Conservation (phyloP, 1,140 invertebrate genomes). For the Diorhabda elongata region DNA sequence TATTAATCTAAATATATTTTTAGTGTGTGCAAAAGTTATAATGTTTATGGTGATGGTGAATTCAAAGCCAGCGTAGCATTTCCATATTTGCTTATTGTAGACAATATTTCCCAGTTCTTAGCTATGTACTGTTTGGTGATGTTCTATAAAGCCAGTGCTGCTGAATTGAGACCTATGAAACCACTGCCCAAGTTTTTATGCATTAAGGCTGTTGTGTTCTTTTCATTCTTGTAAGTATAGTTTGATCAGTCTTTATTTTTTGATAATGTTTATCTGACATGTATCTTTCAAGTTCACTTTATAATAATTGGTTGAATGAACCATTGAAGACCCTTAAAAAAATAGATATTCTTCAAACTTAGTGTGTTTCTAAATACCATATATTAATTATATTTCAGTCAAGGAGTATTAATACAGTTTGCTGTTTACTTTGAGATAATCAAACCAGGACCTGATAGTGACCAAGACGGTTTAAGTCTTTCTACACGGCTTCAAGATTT, state of each 20-base stretch:
- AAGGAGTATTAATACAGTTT: slow-evolving; percentile 85
- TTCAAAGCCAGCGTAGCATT: slow-evolving; percentile 80
- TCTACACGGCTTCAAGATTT: slow-evolving; percentile 77
- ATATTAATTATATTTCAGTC: slow-evolving; percentile 56
- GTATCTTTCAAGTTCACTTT: no score
- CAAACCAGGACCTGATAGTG: slow-evolving; percentile 62
- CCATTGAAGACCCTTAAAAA: no score
- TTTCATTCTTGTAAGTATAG: slow-evolving; percentile 93
- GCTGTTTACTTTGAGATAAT: slow-evolving; percentile 76
- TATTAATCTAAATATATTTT: slow-evolving; percentile 34
- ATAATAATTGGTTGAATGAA: no score
- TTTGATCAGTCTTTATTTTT: neutral
- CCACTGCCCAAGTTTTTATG: slow-evolving; percentile 96
- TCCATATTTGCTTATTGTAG: slow-evolving; percentile 85
- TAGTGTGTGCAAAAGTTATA: slow-evolving; percentile 80
- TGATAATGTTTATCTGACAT: no score
- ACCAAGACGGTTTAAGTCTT: slow-evolving; percentile 64
- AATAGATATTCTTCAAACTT: no score
- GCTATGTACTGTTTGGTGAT: slow-evolving; percentile 95
- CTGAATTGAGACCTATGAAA: slow-evolving; percentile 85
- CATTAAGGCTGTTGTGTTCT: slow-evolving; percentile 96
- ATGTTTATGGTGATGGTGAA: slow-evolving; percentile 86
- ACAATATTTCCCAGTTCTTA: slow-evolving; percentile 92
- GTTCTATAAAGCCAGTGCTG: slow-evolving; percentile 86
- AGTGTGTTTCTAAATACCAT: no score